phyloP scores from a whole-genome alignment of 2,888 invertebrate species.

The Hyposoter dolosus region DNA sequence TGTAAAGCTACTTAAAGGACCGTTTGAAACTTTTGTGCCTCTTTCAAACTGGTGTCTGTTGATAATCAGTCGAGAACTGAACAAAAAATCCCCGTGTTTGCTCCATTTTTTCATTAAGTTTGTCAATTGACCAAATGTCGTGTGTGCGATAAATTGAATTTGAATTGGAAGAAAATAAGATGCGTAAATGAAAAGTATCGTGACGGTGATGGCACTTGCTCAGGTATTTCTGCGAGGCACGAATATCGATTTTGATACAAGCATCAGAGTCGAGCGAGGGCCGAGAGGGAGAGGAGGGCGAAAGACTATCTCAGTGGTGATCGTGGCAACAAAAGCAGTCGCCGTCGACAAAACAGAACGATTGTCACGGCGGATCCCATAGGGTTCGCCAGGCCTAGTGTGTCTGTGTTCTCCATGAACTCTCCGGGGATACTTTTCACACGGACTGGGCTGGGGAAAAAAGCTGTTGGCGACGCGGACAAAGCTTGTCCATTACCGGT shows the following conservation, averaged over 20 bases:
- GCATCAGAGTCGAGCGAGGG: background rate
- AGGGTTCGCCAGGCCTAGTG: constrained; percentile 39
- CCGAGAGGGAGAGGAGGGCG: background rate
- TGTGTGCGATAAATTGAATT: background rate
- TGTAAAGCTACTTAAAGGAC: too few relatives aligned
- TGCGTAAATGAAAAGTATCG: background rate
- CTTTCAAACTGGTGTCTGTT: too few relatives aligned
- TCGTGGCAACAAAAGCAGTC: constrained; percentile 54
- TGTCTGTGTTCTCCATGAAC: constrained; percentile 48
- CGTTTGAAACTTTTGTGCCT: too few relatives aligned
- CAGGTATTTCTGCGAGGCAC: background rate
- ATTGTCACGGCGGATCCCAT: constrained; percentile 45
- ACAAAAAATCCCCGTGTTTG: too few relatives aligned
- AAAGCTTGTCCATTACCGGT: constrained; percentile 72
- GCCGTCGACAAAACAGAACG: constrained; percentile 58
- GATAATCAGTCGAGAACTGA: too few relatives aligned
- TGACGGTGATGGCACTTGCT: background rate
- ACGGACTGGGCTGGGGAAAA: constrained; percentile 56
- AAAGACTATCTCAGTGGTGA: constrained; percentile 3
- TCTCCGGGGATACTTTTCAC: constrained; percentile 41
- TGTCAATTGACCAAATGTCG: background rate
- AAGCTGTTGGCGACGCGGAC: constrained; percentile 67
- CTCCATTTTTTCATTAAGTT: background rate
- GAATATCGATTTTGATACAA: background rate
- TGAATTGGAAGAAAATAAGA: background rate